Base-by-base conservation (phyloP, 2,888 invertebrate species). In the Machimus rusticus region DNA sequence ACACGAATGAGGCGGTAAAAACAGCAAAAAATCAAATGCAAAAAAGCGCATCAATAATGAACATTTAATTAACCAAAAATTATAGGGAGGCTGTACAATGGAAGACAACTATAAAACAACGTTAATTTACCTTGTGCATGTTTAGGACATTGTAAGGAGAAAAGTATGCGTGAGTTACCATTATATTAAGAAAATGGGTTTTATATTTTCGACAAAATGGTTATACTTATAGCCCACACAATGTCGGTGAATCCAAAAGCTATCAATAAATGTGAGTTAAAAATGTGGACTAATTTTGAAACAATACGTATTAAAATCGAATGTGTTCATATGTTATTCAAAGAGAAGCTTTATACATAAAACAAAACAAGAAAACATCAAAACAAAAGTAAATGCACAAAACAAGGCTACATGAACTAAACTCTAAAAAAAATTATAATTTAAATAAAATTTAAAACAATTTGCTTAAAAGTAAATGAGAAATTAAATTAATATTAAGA, bases 111-210 rank as follows among this genome's bases (percentile, higher is more conserved):
- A 57, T 55, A 46, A 76, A 87, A 39, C 39, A 88, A 84, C 37
- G 23, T 79, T 57, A 87, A 87, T 84, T 88, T 88, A 87, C 87
- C 88, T 88, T 88, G 88, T 88, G 88, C 88, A 87, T 74, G 46
- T 79, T 78, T 79, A 74, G 28, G 74, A 85, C 34, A 85, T 74
- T 85, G 74, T 46, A 74, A 85, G 28, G 46, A 74, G 31, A 74
- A 84, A 85, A 85, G 57, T 46, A 28, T 34, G 74, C 74, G 74
- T 85, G 57, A 46, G 46, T 74, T 74, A 23, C 74, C 9, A 28
- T 23, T 23, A 34, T 37, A 85, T 74, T 23, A 82, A 74, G 14
- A 85, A 82, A 37, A 55, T 82, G 46, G 39, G 39, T 39, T 34
- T 55, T 76, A 77, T 23, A 66, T 66, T 66, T 66, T 66, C 66